Evolutionary conservation across 1,140 invertebrate genomes (phyloP), one percentile per base, ranked within the genome.

Genomic region (Hylaeus anthracinus): DNA sequence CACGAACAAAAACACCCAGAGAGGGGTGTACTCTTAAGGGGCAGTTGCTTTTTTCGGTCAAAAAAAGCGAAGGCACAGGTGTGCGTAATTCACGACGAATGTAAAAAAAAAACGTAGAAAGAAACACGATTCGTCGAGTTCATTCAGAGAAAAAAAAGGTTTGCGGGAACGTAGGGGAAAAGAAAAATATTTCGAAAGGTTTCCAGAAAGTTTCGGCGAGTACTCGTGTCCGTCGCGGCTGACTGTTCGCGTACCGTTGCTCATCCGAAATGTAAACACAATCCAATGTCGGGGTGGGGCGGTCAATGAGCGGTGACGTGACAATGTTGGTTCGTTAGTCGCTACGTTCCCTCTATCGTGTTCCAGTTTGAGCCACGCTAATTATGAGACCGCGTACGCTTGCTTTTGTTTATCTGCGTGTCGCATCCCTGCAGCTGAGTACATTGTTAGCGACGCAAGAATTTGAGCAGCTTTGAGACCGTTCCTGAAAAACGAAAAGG

Each of bases 231-330:
- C 37, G 1, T 14, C 9, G 37, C 53, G 26, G n/a, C 8, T 56
- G 15, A 41, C 4, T 15, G 15, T 60, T 69, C 12, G 26, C n/a
- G 14, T 43, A 56, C n/a, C 14, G 51, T 67, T 12, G 65, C 26
- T 77, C 74, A 12, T 69, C 26, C 10, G 43, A 69, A 73, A 72
- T 65, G 51, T 73, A 73, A 79, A 79, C 51, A 72, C 3, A 26
- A 14, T 65, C 26, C 41, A n/a, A 3, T 14, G 14, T 37, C 12
- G 14, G 14, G 39, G n/a, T 14, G 39, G n/a, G 51, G 48, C 55
- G 41, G 43, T 51, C 70, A 79, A 72, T 56, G 60, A 56, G 26
- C 77, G 37, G 10, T 65, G 60, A 73, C 69, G 56, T 51, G 77
- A 65, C 51, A 65, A 73, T 48, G 77, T 55, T 56, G 60, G 26